Conservation (phyloP, 2,888 invertebrate genomes). For the Lissocephala sabroskyi region DNA sequence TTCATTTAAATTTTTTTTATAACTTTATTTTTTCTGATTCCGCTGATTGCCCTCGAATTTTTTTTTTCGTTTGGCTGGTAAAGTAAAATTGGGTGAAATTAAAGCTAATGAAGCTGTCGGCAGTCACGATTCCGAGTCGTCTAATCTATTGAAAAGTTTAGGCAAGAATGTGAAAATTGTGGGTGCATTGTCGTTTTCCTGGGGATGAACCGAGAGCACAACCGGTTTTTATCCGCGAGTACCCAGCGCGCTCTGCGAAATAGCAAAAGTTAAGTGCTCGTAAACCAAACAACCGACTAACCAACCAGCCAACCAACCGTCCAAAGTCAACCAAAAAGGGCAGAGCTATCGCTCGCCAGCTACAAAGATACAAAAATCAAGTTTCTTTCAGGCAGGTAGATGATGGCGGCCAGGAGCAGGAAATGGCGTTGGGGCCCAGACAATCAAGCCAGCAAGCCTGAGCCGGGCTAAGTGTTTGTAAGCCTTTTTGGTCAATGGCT, state of each 20-base stretch:
- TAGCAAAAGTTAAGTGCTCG: constrained; percentile 49
- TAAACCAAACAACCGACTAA: constrained; percentile 55
- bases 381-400: constrained; percentile 13
- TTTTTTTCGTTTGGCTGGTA: neutral
- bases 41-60: constrained; percentile 16
- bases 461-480: constrained; percentile 24
- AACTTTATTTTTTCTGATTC: constrained; percentile 26
- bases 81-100: constrained; percentile 26
- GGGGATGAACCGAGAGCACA: constrained; percentile 59
- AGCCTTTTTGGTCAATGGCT: constrained; percentile 58
- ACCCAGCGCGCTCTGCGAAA: constrained; percentile 31
- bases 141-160: too few species aligned
- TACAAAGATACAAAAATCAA: constrained; percentile 28
- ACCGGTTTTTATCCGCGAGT: constrained; percentile 40
- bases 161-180: too few species aligned
- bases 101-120: constrained; percentile 25
- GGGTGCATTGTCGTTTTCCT: too few species aligned
- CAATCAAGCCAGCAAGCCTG: neutral
- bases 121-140: constrained; percentile 3
- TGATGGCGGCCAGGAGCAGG: neutral
- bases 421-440: constrained; percentile 6
- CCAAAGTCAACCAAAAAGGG: constrained; percentile 12
- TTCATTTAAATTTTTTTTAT: constrained; percentile 6
- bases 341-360: constrained; percentile 17
- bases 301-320: constrained; percentile 23